Evolutionary conservation across 37 sponge, comb jelly and placozoan species (phyloP).

Genomic region (Mnemiopsis leidyi): DNA sequence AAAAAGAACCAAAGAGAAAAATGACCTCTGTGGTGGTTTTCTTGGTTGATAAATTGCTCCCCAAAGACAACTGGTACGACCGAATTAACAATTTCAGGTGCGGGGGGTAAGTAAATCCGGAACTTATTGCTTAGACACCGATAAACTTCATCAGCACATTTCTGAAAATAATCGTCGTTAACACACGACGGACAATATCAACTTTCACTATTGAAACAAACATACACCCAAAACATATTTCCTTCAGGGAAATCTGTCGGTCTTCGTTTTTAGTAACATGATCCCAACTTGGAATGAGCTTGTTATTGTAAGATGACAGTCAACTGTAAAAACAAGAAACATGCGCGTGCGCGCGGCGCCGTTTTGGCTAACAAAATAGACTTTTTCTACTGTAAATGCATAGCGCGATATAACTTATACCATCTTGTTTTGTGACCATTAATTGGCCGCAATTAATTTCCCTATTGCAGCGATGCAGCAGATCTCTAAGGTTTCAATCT

Average conservation of each 20-base stretch:
- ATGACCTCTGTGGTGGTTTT: conserved; percentile 12
- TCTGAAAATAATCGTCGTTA: neutral
- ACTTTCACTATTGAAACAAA: too few species aligned
- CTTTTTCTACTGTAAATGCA: too few species aligned
- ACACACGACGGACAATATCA: too few species aligned
- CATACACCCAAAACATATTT: too few species aligned
- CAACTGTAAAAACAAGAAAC: neutral
- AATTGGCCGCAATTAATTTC: neutral
- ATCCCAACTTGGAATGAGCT: too few species aligned
- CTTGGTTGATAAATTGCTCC: neutral
- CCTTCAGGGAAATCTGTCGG: too few species aligned
- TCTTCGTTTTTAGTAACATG: too few species aligned
- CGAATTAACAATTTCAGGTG: neutral
- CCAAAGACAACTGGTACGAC: neutral
- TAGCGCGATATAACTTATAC: too few species aligned
- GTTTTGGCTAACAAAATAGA: neutral
- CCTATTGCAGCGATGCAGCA: too few species aligned
- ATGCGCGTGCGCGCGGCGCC: neutral
- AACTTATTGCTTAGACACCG: conserved; percentile 10
- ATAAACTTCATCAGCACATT: neutral
- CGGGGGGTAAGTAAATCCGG: conserved; percentile 9
- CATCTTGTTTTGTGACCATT: neutral
- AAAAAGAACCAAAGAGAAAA: neutral
- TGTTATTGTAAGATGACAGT: too few species aligned
- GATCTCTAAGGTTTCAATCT: neutral